phyloP scores from a whole-genome alignment of 2,797 vertebrate species.

The Rhynchotus rufescens region DNA sequence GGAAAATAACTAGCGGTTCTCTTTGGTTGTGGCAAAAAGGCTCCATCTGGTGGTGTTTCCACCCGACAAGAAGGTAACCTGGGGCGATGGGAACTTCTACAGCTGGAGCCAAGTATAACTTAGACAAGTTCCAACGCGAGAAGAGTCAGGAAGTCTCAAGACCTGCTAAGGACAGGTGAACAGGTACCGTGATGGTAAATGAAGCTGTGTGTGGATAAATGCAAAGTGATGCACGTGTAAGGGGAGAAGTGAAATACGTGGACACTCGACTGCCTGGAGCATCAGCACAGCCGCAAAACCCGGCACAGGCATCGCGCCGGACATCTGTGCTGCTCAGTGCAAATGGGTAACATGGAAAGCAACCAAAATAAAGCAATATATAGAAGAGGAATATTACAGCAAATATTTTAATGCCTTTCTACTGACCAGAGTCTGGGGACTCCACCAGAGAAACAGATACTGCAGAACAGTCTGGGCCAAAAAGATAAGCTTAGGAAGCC shows the following conservation, averaged over 20 bases:
- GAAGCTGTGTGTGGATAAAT: background rate
- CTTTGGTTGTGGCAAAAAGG: background rate
- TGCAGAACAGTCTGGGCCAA: background rate
- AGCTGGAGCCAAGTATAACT: background rate
- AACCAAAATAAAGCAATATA: background rate
- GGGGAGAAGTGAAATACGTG: fast-evolving
- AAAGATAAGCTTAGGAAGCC: background rate
- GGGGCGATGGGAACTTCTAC: background rate
- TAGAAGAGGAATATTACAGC: background rate
- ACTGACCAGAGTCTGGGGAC: background rate
- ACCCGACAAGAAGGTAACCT: background rate
- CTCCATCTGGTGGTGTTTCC: conserved; percentile 59
- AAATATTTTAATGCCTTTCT: conserved; percentile 3
- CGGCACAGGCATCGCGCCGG: fast-evolving
- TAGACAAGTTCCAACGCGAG: background rate
- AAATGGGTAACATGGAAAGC: background rate
- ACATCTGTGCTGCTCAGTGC: background rate
- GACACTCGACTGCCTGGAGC: background rate
- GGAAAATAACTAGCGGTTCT: background rate
- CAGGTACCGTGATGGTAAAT: fast-evolving
- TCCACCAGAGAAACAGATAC: background rate
- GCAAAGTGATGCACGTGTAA: background rate
- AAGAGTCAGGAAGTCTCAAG: background rate
- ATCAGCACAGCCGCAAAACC: background rate
- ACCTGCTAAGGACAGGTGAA: background rate